Evolutionary conservation across 2,888 invertebrate genomes (phyloP).

Genomic region (Ornithoptera priamus): DNA sequence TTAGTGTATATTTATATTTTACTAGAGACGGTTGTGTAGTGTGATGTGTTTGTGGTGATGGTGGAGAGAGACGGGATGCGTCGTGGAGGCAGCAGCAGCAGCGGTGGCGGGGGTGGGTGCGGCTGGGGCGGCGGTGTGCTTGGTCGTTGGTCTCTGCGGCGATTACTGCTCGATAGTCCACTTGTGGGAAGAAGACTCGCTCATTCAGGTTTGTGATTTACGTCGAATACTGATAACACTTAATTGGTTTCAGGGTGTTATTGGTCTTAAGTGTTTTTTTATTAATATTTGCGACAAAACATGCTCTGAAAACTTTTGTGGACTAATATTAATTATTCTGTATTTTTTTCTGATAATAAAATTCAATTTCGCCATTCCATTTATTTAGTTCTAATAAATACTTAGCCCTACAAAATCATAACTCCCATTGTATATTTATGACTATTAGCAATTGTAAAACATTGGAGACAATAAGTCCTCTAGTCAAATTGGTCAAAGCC

Average conservation of each 20-base stretch:
- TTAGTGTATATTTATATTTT: conserved; percentile 50
- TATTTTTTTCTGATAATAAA: neutral
- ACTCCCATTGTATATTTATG: conserved; percentile 35
- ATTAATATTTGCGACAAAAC: neutral
- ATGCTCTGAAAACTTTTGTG: no score
- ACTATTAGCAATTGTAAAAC: conserved; percentile 42
- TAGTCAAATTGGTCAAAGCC: conserved; percentile 48
- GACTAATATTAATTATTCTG: no score
- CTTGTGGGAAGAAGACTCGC: conserved; percentile 83
- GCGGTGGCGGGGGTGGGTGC: conserved; percentile 52
- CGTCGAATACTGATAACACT: neutral
- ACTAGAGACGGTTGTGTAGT: conserved; percentile 44
- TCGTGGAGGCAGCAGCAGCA: conserved; percentile 55
- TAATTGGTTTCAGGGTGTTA: neutral
- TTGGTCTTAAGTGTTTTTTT: neutral
- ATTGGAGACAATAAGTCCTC: conserved; percentile 43
- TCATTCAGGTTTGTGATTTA: conserved; percentile 62
- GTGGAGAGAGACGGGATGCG: conserved; percentile 71
- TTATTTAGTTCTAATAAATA: neutral
- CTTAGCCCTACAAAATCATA: conserved; percentile 28
- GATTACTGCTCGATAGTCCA: conserved; percentile 85
- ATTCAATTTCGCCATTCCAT: neutral
- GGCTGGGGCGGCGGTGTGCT: conserved; percentile 73
- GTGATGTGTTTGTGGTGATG: conserved; percentile 67
- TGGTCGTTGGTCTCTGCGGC: conserved; percentile 83